Conservation (phyloP, 1,140 invertebrate genomes). For the Drosophila seguyi region DNA sequence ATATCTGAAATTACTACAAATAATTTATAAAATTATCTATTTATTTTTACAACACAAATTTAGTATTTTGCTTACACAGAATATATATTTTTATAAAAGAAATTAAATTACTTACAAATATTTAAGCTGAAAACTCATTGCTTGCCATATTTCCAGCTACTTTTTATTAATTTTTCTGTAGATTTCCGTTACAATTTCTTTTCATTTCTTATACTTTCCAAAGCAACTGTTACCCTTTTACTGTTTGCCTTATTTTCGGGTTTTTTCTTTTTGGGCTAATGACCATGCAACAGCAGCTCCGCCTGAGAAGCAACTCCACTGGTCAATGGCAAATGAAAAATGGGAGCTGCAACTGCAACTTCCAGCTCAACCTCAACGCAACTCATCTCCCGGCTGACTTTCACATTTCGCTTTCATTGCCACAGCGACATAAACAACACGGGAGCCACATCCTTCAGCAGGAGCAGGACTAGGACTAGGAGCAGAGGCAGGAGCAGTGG, state of each 20-base stretch:
- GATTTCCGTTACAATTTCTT: not conserved
- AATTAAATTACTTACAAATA: not conserved
- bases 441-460: conserved; percentile 4
- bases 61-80: not conserved
- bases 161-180: not conserved
- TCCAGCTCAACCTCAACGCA: not conserved
- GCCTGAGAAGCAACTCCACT: conserved; percentile 5
- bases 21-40: too few species aligned
- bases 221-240: conserved; percentile 5
- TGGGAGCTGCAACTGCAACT: conserved; percentile 26
- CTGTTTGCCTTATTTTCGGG: not conserved
- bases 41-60: too few species aligned
- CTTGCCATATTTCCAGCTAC: not conserved
- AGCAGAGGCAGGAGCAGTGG: not conserved
- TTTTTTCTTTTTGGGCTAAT: conserved; percentile 16
- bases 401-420: conserved; percentile 17
- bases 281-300: conserved; percentile 34
- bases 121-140: too few species aligned
- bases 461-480: not conserved
- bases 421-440: conserved; percentile 27
- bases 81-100: not conserved
- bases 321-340: conserved; percentile 55
- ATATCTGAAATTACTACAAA: too few species aligned
- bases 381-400: conserved; percentile 11
- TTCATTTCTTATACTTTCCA: not conserved